Evolutionary conservation across 2,888 invertebrate species (phyloP), one percentile per base, ranked within the genome.

Genomic region (Alsophila aescularia): DNA sequence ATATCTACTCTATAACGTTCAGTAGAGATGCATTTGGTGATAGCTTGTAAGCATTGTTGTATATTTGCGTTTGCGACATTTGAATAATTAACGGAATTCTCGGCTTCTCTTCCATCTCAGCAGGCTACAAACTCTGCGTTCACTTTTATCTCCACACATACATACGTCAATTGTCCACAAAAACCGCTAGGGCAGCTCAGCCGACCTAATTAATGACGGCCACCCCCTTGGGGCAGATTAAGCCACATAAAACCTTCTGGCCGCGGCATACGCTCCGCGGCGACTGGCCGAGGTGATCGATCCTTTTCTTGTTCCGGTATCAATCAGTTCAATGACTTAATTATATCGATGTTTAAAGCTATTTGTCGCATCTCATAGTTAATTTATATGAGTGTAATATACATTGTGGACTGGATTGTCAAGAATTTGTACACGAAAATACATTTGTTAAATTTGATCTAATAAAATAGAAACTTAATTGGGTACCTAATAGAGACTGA

Each of bases 241-340:
- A 84, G 80, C 81, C 83, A 67, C 77, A 84, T 86, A 85, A 86
- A 89, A 89, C 86, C 86, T 87, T 82, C 76, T 80, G 81, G 68
- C 75, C 79, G 65, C 79, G 79, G 82, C 81, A 80, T 77, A 81
- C 70, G 72, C 71, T 72, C 64, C 69, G 65, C 62, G 65, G 66
- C 68, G 64, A 42, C 42, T 37, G 31, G 31, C 14, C 27, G n/a
- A 39, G 6, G 43, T 44, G 49, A 77, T 77, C 73, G 77, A 77
- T 79, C 77, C 74, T 71, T 75, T 79, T 75, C 76, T 75, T 78
- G 72, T 75, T 72, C 66, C 31, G 66, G 56, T 63, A 69, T 71
- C 74, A 71, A 70, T 75, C 69, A 67, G 32, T 56, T 45, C 41
- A 57, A 37, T 39, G 12, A n/a, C 39, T 37, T 48, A 51, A 56